phyloP scores from a whole-genome alignment of 35 echinoderm and acorn worm genomes.

The Acanthaster planci region DNA sequence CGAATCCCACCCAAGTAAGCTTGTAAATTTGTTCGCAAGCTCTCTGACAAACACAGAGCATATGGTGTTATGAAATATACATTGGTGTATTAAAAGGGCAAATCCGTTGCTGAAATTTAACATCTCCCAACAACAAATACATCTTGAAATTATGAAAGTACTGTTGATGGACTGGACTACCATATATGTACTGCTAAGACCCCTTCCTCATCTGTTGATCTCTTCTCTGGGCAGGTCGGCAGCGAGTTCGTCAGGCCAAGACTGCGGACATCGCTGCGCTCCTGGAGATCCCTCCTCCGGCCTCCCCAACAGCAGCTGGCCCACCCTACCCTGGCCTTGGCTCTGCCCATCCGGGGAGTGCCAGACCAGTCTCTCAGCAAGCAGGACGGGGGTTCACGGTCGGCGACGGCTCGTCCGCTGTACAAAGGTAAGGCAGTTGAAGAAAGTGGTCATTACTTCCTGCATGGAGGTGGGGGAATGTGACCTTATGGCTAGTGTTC shows the following conservation, averaged over 20 bases:
- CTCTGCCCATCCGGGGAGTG: neutral
- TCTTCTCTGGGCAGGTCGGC: constrained; percentile 57
- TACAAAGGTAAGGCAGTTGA: neutral
- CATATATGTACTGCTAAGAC: too few relatives aligned
- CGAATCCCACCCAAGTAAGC: too few relatives aligned
- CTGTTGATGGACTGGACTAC: neutral
- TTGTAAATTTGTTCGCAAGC: too few relatives aligned
- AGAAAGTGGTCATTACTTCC: too few relatives aligned
- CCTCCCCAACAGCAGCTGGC: constrained; percentile 50
- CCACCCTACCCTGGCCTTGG: neutral
- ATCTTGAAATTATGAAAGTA: neutral
- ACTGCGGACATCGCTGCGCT: constrained; percentile 75
- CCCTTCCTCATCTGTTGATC: neutral
- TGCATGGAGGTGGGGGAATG: too few relatives aligned
- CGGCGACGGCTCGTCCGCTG: neutral
- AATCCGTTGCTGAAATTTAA: too few relatives aligned
- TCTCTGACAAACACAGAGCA: too few relatives aligned
- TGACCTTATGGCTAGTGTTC: too few relatives aligned
- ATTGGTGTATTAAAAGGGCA: too few relatives aligned
- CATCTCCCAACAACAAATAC: too few relatives aligned
- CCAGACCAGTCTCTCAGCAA: constrained; percentile 21
- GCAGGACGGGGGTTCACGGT: neutral
- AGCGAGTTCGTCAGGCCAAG: constrained; percentile 75
- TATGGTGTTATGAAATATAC: too few relatives aligned
- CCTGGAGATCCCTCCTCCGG: constrained; percentile 68